phyloP scores from a whole-genome alignment of 2,797 vertebrate genomes.

The Eurystomus glaucurus region DNA sequence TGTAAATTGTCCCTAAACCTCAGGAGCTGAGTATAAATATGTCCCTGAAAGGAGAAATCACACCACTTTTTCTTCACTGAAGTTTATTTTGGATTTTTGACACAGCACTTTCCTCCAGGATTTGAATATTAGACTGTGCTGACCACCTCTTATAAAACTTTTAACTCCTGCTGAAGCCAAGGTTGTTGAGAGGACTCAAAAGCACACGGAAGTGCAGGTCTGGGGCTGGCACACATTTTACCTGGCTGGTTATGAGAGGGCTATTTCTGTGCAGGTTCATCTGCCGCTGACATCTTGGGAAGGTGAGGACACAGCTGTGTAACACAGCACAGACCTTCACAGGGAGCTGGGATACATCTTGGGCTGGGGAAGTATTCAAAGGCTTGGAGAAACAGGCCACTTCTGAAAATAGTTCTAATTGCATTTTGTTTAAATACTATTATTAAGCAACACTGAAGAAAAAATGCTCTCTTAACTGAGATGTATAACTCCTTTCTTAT shows the following conservation, averaged over 20 bases:
- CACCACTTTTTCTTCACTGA: background rate
- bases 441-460: background rate
- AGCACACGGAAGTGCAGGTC: background rate
- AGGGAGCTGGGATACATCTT: fast-evolving
- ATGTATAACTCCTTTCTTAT: background rate
- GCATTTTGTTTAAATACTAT: background rate
- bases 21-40: background rate
- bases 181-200: background rate
- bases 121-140: background rate
- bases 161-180: background rate
- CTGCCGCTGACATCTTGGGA: background rate
- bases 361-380: background rate
- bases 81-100: background rate
- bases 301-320: fast-evolving
- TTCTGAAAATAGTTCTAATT: background rate
- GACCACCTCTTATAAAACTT: background rate
- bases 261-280: background rate
- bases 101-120: background rate
- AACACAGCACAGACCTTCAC: fast-evolving
- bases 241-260: fast-evolving
- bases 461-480: background rate
- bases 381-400: fast-evolving
- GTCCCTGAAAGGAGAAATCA: background rate
- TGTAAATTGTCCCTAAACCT: background rate
- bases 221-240: background rate